Evolutionary conservation across 2,888 invertebrate species (phyloP).

Genomic region (Gari tellinella): DNA sequence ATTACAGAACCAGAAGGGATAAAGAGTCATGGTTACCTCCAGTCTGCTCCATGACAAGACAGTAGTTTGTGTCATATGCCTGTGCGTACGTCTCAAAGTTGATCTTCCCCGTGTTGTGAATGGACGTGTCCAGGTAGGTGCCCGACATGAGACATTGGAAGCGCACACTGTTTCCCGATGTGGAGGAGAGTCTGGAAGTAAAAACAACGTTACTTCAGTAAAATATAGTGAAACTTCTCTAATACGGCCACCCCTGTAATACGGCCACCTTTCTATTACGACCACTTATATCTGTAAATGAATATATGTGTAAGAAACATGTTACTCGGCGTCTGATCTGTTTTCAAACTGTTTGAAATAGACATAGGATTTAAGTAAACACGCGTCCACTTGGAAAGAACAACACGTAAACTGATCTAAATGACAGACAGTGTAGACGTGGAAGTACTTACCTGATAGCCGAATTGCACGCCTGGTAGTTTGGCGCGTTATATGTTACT

Average conservation of each 20-base stretch:
- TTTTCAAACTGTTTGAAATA: too few species aligned
- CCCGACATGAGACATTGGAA: slow-evolving; percentile 54
- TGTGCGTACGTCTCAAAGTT: slow-evolving; percentile 36
- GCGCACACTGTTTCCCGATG: slow-evolving; percentile 36
- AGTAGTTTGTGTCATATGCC: slow-evolving; percentile 51
- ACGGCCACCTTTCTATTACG: too few species aligned
- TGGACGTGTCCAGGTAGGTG: slow-evolving; percentile 47
- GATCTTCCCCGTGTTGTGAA: slow-evolving; percentile 28
- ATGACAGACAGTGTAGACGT: too few species aligned
- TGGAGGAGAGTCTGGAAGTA: slow-evolving; percentile 21
- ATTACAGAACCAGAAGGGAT: too few species aligned
- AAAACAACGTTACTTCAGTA: too few species aligned
- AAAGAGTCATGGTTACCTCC: slow-evolving; percentile 48
- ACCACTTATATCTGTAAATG: not conserved
- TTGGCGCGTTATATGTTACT: slow-evolving; percentile 43
- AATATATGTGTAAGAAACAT: not conserved
- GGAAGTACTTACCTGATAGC: slow-evolving; percentile 38
- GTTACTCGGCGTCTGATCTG: not conserved
- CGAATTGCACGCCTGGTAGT: slow-evolving; percentile 48
- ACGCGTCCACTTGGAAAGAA: too few species aligned
- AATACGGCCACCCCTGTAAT: too few species aligned
- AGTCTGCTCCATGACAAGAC: slow-evolving; percentile 42
- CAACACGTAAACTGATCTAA: too few species aligned
- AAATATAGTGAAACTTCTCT: too few species aligned
- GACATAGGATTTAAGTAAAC: too few species aligned